Evolutionary conservation across 2,888 invertebrate species (phyloP), one percentile per base, ranked within the genome.

Genomic region (Megalurothrips usitatus): DNA sequence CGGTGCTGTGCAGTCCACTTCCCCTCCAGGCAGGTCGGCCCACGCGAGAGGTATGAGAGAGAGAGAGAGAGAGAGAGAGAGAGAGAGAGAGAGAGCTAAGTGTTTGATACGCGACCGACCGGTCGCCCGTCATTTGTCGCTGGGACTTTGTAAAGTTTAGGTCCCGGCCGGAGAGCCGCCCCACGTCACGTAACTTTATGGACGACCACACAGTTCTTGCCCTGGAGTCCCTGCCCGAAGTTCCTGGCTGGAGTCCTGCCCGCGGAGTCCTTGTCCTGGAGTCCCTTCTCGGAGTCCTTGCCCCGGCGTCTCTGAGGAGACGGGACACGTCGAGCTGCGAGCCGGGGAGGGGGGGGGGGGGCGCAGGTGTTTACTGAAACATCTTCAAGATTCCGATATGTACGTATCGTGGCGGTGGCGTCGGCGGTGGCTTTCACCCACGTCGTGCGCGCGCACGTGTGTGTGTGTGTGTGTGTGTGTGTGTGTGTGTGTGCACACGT

Each of bases 371-470:
- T 58, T 58, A 58, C 58, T 19, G 58, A 58, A 58, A 58, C 58
- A 58, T 58, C 58, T 58, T 58, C 58, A 58, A 58, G 58, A 58
- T 58, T 58, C 58, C 58, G 58, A 58, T 58, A 58, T 58, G 58
- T 1, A 19, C 58, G 58, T 43, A 43, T 43, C 34, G 58, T 17
- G 6, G 58, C 58, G 14, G 14, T 14, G 10, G 52, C 10, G 12
- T 3, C 52, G 12, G 58, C 58, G 6, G 58, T 58, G 58, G 14
- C 58, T 58, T 58, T 58, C 58, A 58, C 58, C 58, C 19, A 19
- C 58, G 58, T 17, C 58, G 17, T 17, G 1, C 19, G n/a, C n/a
- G n/a, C n/a, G n/a, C n/a, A n/a, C n/a, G n/a, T 17, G 58, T 58
- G 19, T 14, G 58, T 58, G 17, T 17, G 19, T 58, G 58, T 19